phyloP scores from a whole-genome alignment of 2,888 invertebrate species.

The Dascillus cervinus region DNA sequence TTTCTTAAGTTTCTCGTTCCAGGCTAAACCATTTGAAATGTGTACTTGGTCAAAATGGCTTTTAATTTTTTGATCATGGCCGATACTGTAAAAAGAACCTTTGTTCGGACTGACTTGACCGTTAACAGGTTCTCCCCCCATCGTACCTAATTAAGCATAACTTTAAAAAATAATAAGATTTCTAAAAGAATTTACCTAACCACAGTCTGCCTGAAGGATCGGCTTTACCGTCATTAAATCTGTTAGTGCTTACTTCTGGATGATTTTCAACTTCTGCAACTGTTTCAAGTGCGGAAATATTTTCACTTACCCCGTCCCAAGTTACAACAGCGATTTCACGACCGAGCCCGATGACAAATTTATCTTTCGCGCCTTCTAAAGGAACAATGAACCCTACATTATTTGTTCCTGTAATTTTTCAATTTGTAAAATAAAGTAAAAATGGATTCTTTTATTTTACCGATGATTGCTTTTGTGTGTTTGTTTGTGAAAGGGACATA shows the following conservation, averaged over 20 bases:
- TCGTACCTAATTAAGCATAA: slow-evolving; percentile 32
- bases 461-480: slow-evolving; percentile 24
- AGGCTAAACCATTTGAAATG: slow-evolving; percentile 58
- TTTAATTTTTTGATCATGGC: slow-evolving; percentile 13
- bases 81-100: slow-evolving; percentile 19
- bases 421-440: no score
- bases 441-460: no score
- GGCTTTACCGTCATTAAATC: slow-evolving; percentile 75
- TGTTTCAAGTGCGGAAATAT: slow-evolving; percentile 43
- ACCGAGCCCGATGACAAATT: slow-evolving; percentile 57
- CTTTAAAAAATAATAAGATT: no score
- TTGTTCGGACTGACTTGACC: slow-evolving; percentile 16
- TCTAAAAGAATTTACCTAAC: no score
- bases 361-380: slow-evolving; percentile 50
- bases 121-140: slow-evolving; percentile 21
- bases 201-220: slow-evolving; percentile 67
- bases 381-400: slow-evolving; percentile 57
- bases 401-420: no score
- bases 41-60: slow-evolving; percentile 18
- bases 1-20: slow-evolving; percentile 57
- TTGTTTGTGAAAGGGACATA: slow-evolving; percentile 25
- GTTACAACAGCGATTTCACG: slow-evolving; percentile 51
- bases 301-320: slow-evolving; percentile 56
- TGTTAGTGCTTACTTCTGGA: slow-evolving; percentile 50
- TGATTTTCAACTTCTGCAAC: slow-evolving; percentile 53